Conservation (phyloP, 2,888 invertebrate species). For the Oegoconia quadripuncta region DNA sequence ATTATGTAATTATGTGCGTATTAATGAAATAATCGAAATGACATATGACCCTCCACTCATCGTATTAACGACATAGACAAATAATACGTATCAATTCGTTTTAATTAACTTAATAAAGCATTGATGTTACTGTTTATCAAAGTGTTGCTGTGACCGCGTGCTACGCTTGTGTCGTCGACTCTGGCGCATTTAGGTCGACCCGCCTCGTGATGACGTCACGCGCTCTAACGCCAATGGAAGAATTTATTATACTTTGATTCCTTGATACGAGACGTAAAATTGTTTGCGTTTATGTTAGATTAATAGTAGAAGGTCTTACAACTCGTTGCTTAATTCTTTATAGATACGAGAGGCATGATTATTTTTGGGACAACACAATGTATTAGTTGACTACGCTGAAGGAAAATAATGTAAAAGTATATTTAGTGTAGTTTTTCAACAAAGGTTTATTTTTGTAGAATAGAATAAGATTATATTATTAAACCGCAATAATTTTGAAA, state of each 20-base stretch:
- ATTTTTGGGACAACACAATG: no score
- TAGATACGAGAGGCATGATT: no score
- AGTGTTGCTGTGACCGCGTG: neutral
- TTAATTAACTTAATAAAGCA: neutral
- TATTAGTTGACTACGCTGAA: no score
- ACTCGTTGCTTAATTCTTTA: neutral
- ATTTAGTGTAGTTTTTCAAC: no score
- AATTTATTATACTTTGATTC: conserved; percentile 18
- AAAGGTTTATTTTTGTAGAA: no score
- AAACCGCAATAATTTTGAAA: no score
- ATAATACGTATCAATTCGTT: neutral
- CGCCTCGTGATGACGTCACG: conserved; percentile 18
- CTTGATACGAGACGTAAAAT: conserved; percentile 1
- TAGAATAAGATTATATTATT: no score
- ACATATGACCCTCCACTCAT: no score
- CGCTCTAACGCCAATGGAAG: conserved; percentile 20
- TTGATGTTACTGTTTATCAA: neutral
- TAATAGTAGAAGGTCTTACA: neutral
- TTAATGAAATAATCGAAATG: no score
- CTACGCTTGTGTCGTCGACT: conserved; percentile 22
- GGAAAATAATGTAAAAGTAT: no score
- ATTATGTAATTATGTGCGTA: no score
- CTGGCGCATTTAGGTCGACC: conserved; percentile 38
- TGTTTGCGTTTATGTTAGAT: conserved; percentile 1
- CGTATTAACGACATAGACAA: no score